Evolutionary conservation across 2,797 vertebrate genomes (phyloP).

Genomic region (Coranthus polyacanthus): DNA sequence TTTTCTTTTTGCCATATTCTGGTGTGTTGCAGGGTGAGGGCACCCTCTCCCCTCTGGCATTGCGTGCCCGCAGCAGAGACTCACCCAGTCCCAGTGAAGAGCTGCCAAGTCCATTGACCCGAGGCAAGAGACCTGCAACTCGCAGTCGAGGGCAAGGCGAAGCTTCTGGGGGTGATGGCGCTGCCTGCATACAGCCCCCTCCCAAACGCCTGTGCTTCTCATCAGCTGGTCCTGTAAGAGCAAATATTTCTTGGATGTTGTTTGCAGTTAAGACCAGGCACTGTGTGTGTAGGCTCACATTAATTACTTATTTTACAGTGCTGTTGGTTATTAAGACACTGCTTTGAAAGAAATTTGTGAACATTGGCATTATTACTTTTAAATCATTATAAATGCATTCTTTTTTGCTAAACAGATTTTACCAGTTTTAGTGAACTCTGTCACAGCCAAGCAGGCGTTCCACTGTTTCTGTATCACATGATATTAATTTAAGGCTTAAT

Average conservation of each 20-base stretch:
- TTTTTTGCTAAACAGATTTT: no score
- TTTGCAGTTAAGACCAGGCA: no score
- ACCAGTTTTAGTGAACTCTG: no score
- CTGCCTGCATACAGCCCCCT: conserved; percentile 81
- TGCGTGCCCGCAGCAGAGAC: conserved; percentile 88
- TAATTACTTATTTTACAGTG: neutral
- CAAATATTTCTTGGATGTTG: neutral
- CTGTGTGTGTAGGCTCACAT: neutral
- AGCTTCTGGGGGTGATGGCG: conserved; percentile 38
- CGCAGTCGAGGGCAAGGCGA: conserved; percentile 92
- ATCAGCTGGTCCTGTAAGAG: conserved; percentile 88
- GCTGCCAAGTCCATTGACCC: conserved; percentile 73
- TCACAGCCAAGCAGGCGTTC: no score
- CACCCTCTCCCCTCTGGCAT: conserved; percentile 72
- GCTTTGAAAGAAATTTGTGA: neutral
- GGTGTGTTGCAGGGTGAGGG: conserved; percentile 82
- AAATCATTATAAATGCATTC: no score
- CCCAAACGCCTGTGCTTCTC: conserved; percentile 91
- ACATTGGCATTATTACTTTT: neutral
- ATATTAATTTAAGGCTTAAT: neutral
- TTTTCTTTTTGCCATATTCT: conserved; percentile 3
- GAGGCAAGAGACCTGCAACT: conserved; percentile 88
- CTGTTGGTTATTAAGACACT: neutral
- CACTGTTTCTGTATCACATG: no score
- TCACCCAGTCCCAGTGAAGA: conserved; percentile 90